Percentiles rank a stretch among this genome's conserved stretches.
These are phyloP conservation scores for Mus caroli DNA, from an alignment of 2,797 vertebrate species.

Conservation along the genomic window DNA sequence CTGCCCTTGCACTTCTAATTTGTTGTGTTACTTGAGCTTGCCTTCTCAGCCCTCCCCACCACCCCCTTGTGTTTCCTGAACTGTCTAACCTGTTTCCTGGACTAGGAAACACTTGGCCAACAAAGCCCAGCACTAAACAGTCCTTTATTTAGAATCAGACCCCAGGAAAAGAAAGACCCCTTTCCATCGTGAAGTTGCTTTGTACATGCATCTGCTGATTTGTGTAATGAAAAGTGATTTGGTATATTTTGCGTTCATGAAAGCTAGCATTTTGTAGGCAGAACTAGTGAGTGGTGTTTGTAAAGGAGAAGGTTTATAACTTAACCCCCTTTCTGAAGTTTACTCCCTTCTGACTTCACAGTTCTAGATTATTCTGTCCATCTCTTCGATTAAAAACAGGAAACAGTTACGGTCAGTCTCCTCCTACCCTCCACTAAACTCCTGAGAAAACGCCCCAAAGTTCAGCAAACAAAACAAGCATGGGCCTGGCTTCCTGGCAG, in stretches of 20 bases:
- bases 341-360: not conserved
- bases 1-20: slow-evolving; percentile 84
- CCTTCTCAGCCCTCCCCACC: not conserved
- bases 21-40: slow-evolving; percentile 38
- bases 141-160: slow-evolving; percentile 68
- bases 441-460: slow-evolving; percentile 16
- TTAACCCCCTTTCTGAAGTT: slow-evolving; percentile 3
- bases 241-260: slow-evolving; percentile 12
- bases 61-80: slow-evolving; percentile 57
- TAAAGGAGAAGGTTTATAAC: slow-evolving; percentile 7
- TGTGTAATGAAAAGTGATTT: slow-evolving; percentile 28
- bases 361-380: slow-evolving; percentile 13
- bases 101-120: slow-evolving; percentile 80
- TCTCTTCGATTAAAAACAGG: not conserved
- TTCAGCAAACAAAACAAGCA: not conserved
- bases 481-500: not conserved
- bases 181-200: slow-evolving; percentile 22
- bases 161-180: not conserved
- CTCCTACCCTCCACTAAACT: not conserved
- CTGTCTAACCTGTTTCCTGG: slow-evolving; percentile 84
- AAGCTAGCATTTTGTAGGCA: slow-evolving; percentile 62
- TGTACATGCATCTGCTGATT: not conserved
- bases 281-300: slow-evolving; percentile 51
- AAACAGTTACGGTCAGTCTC: not conserved
- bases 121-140: slow-evolving; percentile 58